phyloP scores from a whole-genome alignment of 1,140 invertebrate species.

The Sitodiplosis mosellana region DNA sequence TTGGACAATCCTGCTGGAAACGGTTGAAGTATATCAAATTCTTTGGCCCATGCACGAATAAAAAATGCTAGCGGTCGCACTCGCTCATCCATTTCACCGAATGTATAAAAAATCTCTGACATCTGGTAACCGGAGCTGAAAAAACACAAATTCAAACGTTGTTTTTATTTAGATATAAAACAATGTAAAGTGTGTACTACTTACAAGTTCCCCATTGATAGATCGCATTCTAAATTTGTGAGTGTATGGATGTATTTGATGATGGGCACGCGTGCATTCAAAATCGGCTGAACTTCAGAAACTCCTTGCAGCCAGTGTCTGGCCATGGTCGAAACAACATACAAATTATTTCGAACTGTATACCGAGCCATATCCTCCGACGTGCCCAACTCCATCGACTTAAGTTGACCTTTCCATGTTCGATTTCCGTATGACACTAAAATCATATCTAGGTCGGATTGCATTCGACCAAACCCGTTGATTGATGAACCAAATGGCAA shows the following conservation, averaged over 20 bases:
- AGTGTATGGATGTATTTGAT: slow-evolving; percentile 61
- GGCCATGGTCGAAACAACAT: slow-evolving; percentile 45
- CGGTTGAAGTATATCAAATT: slow-evolving; percentile 42
- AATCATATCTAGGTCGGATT: slow-evolving; percentile 65
- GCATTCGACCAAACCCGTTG: slow-evolving; percentile 71
- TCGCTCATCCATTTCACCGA: slow-evolving; percentile 46
- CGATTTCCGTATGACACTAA: slow-evolving; percentile 5
- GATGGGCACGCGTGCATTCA: slow-evolving; percentile 73
- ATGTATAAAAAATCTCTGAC: slow-evolving; percentile 64
- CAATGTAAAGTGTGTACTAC: too few relatives aligned
- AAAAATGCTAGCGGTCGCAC: slow-evolving; percentile 57
- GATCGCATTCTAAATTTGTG: slow-evolving; percentile 62
- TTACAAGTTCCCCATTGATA: slow-evolving; percentile 64
- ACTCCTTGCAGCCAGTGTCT: slow-evolving; percentile 57
- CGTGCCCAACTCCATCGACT: slow-evolving; percentile 45
- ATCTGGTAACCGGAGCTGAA: slow-evolving; percentile 59
- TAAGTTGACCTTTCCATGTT: slow-evolving; percentile 35
- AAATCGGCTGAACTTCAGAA: slow-evolving; percentile 45
- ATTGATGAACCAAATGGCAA: slow-evolving; percentile 77
- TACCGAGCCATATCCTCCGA: slow-evolving; percentile 33
- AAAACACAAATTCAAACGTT: background rate
- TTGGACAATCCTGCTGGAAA: slow-evolving; percentile 72
- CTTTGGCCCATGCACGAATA: slow-evolving; percentile 58
- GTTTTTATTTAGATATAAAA: too few relatives aligned
- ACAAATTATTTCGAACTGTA: slow-evolving; percentile 46